phyloP scores from a whole-genome alignment of 2,113 vertebrate species.

The Urocolius indicus region DNA sequence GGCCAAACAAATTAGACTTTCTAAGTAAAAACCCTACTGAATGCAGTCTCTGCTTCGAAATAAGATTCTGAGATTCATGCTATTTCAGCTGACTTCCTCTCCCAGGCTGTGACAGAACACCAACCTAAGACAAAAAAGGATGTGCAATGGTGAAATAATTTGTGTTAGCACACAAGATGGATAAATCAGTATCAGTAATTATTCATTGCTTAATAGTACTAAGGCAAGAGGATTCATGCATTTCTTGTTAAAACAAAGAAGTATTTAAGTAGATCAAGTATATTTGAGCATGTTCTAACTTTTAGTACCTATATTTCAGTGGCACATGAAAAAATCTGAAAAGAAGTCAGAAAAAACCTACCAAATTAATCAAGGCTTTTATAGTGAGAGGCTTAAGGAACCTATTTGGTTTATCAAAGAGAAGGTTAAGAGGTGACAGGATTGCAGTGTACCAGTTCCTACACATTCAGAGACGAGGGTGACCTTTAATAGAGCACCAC shows the following conservation, averaged over 20 bases:
- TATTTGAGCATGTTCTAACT: not conserved
- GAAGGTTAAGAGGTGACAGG: not conserved
- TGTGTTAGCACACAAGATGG: not conserved
- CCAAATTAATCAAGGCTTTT: not conserved
- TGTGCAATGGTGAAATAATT: not conserved
- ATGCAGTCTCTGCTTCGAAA: not conserved
- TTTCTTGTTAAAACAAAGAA: not conserved
- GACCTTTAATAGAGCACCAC: not conserved
- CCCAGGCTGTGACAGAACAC: not conserved
- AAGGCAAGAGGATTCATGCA: not conserved
- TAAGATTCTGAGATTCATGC: not conserved
- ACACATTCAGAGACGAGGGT: not conserved
- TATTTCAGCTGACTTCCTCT: not conserved
- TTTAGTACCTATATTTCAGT: not conserved
- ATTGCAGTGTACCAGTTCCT: not conserved
- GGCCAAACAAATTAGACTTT: not conserved
- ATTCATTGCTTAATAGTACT: not conserved
- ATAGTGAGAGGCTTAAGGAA: not conserved
- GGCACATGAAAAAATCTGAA: not conserved
- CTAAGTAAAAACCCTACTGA: not conserved
- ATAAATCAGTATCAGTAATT: not conserved
- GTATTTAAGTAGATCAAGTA: not conserved
- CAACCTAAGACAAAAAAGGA: not conserved
- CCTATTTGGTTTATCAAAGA: not conserved
- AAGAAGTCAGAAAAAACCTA: not conserved